Conservation (phyloP, 2,113 vertebrate genomes). For the Stegastes partitus region DNA sequence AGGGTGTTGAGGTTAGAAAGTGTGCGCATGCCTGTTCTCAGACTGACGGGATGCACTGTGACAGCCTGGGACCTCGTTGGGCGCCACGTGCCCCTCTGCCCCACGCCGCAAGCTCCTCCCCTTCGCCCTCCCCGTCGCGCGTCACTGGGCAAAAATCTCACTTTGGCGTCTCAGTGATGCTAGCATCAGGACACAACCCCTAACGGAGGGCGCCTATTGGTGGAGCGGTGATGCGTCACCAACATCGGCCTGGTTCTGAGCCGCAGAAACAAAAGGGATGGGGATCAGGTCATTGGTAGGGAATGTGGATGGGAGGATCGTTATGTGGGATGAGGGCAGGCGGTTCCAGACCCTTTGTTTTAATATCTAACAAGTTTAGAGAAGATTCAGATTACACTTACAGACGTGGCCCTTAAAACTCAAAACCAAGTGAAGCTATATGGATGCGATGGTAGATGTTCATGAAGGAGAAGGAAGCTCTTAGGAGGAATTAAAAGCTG, state of each 20-base stretch:
- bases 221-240: constrained; percentile 60
- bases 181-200: constrained; percentile 25
- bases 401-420: background rate
- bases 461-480: background rate
- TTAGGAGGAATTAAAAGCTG: constrained; percentile 19
- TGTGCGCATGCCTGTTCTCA: constrained; percentile 58
- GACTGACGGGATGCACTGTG: constrained; percentile 75
- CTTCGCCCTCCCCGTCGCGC: background rate
- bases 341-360: constrained; percentile 1
- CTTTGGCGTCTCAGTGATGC: constrained; percentile 37
- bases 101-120: constrained; percentile 51
- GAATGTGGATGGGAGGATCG: constrained; percentile 30
- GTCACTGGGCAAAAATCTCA: constrained; percentile 65
- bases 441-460: background rate
- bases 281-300: constrained; percentile 39
- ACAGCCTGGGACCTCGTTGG: constrained; percentile 72
- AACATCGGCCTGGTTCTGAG: constrained; percentile 58
- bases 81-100: constrained; percentile 64
- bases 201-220: constrained; percentile 69
- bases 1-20: constrained; percentile 10
- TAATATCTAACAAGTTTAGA: background rate
- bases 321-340: constrained; percentile 8
- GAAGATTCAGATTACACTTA: background rate
- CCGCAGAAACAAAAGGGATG: constrained; percentile 59
- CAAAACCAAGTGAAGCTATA: background rate